These are phyloP conservation scores for Oryzias sinensis DNA, from an alignment of 2,797 vertebrate genomes.

Conservation along the genomic window DNA sequence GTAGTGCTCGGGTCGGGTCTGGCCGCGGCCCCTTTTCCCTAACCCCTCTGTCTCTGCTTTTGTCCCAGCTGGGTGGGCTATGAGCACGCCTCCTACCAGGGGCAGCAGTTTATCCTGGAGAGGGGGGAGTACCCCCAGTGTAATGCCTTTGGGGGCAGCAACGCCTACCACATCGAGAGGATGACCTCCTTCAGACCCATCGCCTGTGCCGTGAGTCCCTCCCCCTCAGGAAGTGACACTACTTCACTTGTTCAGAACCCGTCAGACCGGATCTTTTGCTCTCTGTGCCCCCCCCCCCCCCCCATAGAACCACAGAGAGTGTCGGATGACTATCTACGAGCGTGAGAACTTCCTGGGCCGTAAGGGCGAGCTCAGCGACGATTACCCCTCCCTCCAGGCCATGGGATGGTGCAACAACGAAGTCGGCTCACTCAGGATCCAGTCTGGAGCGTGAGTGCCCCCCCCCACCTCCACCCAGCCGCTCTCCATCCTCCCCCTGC, in stretches of 20 bases:
- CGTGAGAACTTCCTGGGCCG: constrained; percentile 93
- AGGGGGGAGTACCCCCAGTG: constrained; percentile 96
- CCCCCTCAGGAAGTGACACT: fast-evolving
- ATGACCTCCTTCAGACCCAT: constrained; percentile 93
- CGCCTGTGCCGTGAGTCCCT: constrained; percentile 86
- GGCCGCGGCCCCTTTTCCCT: not conserved
- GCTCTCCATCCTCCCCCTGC: not conserved
- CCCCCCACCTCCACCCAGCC: not conserved
- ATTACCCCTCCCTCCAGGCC: constrained; percentile 86
- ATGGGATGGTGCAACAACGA: constrained; percentile 94
- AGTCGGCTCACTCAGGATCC: constrained; percentile 88
- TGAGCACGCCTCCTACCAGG: constrained; percentile 92
- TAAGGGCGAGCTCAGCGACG: constrained; percentile 88
- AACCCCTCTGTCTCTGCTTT: constrained; percentile 4
- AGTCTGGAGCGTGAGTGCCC: constrained; percentile 88
- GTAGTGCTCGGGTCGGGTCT: not conserved
- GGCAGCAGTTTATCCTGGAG: constrained; percentile 97
- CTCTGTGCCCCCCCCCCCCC: not conserved
- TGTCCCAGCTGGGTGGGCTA: constrained; percentile 92
- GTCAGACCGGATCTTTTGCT: not conserved
- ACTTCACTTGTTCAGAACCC: not conserved
- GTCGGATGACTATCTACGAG: constrained; percentile 81
- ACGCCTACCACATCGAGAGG: constrained; percentile 86
- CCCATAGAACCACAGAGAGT: constrained; percentile 80
- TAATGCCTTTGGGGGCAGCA: constrained; percentile 91